phyloP scores from a whole-genome alignment of 2,797 vertebrate genomes.

The Phylloscopus collybita region DNA sequence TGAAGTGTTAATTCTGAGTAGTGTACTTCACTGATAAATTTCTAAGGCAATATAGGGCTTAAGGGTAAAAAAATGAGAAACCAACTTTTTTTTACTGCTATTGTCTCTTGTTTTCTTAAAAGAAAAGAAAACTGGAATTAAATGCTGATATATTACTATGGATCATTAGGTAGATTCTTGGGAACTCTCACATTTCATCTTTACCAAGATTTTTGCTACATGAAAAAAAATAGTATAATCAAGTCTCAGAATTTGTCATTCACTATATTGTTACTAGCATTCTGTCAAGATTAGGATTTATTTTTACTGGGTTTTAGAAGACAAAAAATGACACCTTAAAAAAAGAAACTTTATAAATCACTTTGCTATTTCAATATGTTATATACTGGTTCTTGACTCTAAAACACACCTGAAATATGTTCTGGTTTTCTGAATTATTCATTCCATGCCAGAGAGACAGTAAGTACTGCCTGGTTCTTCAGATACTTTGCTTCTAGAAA shows the following conservation, averaged over 20 bases:
- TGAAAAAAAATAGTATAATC: background rate
- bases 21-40: background rate
- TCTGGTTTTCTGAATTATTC: background rate
- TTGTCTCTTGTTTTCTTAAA: background rate
- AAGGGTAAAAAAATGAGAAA: background rate
- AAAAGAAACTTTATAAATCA: background rate
- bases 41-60: background rate
- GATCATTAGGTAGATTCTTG: background rate
- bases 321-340: background rate
- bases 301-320: background rate
- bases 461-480: background rate
- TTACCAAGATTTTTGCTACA: background rate
- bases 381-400: background rate
- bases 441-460: background rate
- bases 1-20: background rate
- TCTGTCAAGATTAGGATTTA: background rate
- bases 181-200: background rate
- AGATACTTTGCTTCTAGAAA: background rate
- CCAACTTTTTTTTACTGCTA: background rate
- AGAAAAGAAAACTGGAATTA: background rate
- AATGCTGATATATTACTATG: background rate
- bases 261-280: background rate
- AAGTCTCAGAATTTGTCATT: background rate
- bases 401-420: background rate
- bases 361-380: background rate